These are phyloP conservation scores for Anisognathus igniventris DNA, from an alignment of 2,797 vertebrate species.

Conservation along the genomic window DNA sequence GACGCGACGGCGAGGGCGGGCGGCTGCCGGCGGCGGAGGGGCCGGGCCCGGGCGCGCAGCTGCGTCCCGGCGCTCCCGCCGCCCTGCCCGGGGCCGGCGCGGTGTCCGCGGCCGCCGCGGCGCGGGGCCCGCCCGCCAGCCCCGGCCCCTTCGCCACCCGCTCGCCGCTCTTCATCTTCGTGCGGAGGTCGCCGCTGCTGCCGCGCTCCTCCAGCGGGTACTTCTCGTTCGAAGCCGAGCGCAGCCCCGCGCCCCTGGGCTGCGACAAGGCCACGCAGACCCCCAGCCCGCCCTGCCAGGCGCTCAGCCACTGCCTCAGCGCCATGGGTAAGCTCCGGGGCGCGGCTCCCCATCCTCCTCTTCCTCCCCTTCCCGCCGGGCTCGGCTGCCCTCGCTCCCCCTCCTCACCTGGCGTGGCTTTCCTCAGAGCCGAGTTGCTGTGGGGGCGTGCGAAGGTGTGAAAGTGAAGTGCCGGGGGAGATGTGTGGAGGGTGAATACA, in stretches of 20 bases:
- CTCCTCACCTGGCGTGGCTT: not conserved
- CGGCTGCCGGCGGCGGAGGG: constrained; percentile 62
- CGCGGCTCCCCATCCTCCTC: not conserved
- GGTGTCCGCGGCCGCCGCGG: constrained; percentile 63
- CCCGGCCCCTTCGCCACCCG: constrained; percentile 81
- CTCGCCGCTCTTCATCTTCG: constrained; percentile 80
- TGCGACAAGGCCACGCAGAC: constrained; percentile 90
- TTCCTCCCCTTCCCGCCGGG: too few relatives aligned
- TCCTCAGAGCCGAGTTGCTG: not conserved
- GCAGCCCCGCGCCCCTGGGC: constrained; percentile 83
- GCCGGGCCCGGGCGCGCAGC: not conserved
- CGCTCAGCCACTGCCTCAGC: constrained; percentile 79
- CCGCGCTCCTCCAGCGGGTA: constrained; percentile 90
- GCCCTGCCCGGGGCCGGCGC: not conserved
- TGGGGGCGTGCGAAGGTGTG: not conserved
- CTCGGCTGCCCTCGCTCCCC: not conserved
- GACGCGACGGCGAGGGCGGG: constrained; percentile 73
- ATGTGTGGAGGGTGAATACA: rapidly evolving
- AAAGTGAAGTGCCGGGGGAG: not conserved
- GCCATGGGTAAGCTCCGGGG: constrained; percentile 69
- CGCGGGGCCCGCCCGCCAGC: constrained; percentile 65
- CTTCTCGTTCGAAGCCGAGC: constrained; percentile 89
- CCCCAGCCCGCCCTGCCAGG: constrained; percentile 83
- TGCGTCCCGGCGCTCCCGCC: not conserved
- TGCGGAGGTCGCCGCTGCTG: constrained; percentile 79